Conservation (phyloP, 1,140 invertebrate genomes). For the Leptinotarsa undecemlineata region DNA sequence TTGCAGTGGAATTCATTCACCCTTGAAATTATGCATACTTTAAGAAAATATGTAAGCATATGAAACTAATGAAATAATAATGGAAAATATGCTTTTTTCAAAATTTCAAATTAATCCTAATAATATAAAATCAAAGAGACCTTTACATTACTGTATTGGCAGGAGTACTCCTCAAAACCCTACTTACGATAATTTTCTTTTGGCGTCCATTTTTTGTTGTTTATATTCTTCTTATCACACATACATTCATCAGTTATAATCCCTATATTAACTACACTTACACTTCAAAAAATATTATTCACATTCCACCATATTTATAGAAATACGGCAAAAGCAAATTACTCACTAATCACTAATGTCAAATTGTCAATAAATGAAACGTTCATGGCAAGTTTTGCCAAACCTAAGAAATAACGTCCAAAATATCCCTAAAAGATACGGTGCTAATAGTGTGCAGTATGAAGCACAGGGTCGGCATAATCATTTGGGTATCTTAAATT, state of each 20-base stretch:
- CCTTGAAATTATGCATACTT: neutral
- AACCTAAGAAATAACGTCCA: neutral
- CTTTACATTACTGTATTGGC: no score
- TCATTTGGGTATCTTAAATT: no score
- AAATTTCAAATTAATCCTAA: no score
- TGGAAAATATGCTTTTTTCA: no score
- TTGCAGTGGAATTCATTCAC: neutral
- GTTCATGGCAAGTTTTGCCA: neutral
- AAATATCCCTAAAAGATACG: no score
- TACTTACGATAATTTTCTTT: slow-evolving; percentile 47
- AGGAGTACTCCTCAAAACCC: neutral
- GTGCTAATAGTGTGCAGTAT: no score
- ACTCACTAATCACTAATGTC: slow-evolving; percentile 18
- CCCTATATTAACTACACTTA: slow-evolving; percentile 10
- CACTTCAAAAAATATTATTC: slow-evolving; percentile 13
- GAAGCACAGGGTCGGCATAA: no score
- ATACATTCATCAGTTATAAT: slow-evolving; percentile 17
- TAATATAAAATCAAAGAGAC: no score
- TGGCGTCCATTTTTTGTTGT: slow-evolving; percentile 45
- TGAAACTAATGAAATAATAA: no score
- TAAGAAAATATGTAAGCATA: neutral
- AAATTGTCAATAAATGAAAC: neutral
- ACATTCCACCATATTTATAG: slow-evolving; percentile 12
- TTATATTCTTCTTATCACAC: slow-evolving; percentile 13
- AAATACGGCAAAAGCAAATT: slow-evolving; percentile 22